phyloP scores from a whole-genome alignment of 2,113 vertebrate genomes.

The Seriola dumerili region DNA sequence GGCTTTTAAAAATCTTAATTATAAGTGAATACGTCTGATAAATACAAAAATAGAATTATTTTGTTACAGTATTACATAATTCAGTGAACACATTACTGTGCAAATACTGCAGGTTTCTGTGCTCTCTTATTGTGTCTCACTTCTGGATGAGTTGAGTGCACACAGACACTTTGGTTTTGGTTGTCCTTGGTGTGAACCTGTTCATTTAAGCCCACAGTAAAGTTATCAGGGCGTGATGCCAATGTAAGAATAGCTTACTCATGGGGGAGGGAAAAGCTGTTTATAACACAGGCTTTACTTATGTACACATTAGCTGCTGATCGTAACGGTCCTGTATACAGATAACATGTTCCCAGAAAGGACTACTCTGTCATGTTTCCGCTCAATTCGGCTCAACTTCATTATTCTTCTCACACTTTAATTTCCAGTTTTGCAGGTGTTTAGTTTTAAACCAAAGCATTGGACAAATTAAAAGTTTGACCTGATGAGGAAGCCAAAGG shows the following conservation, averaged over 20 bases:
- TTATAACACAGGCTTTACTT: background rate
- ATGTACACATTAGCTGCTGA: background rate
- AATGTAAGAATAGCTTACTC: background rate
- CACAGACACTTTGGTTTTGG: background rate
- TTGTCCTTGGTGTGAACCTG: background rate
- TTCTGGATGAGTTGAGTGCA: constrained; percentile 11
- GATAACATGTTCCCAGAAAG: background rate
- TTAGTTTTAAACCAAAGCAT: too few relatives aligned
- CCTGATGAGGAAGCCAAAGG: too few relatives aligned
- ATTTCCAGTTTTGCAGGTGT: background rate
- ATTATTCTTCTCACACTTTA: background rate
- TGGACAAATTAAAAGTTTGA: too few relatives aligned
- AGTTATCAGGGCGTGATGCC: background rate
- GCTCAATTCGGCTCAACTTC: background rate
- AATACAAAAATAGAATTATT: background rate
- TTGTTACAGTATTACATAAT: background rate
- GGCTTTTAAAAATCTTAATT: background rate
- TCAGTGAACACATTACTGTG: too few relatives aligned
- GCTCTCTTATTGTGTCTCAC: background rate
- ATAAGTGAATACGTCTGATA: background rate
- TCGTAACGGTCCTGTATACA: background rate
- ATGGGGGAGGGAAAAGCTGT: constrained; percentile 7
- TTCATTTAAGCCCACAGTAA: constrained; percentile 43
- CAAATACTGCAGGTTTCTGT: background rate
- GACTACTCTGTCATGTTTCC: background rate